Base-by-base conservation (phyloP, 2,113 vertebrate genomes). In the Melanotaenia duboulayi region DNA sequence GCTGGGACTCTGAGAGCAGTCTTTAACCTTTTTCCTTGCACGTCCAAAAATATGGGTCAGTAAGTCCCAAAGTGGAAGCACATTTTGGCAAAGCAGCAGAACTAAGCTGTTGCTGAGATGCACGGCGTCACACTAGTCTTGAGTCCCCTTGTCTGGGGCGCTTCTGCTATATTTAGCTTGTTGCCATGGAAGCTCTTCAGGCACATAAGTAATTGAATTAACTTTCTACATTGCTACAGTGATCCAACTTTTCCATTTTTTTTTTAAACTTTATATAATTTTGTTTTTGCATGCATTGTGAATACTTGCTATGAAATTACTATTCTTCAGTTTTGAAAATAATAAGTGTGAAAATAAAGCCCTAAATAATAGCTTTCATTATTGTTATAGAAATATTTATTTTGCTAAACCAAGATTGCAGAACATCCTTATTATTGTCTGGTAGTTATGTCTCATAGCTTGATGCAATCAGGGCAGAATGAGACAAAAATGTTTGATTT, bases 21-120 rank as follows among this genome's bases (percentile, higher is more conserved):
- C 78, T 92, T 94, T 94, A 95, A 94, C 93, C 93, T 95, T 94
- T 90, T 92, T 87, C 71, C 71, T 78, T 87, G 76, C 88, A 80
- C 89, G 81, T 87, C 87, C 80, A 81, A 80, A 89, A 91, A 93
- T 93, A 93, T 92, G 93, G 92, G 92, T 93, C 93, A 93, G 92
- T 91, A 92, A 92, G 91, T 89, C 84, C 80, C 86, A 84, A 92
- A 93, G 92, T 91, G 87, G 82, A 83, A 88, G 77, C 76, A 67
- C 76, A 89, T 90, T 87, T 90, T 78, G 71, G 84, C 65, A 25
- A 86, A 86, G 69, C 68, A 61, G 88, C 90, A 87, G 89, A 93
- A 90, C 90, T 93, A 90, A 92, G 87, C 90, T 86, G 32, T 90
- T 78, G 77, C 75, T 37, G 64, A 81, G 83, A 86, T 78, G 78